Evolutionary conservation across 1,140 invertebrate genomes (phyloP), one percentile per base, ranked within the genome.

Genomic region (Scaptomyza montana): DNA sequence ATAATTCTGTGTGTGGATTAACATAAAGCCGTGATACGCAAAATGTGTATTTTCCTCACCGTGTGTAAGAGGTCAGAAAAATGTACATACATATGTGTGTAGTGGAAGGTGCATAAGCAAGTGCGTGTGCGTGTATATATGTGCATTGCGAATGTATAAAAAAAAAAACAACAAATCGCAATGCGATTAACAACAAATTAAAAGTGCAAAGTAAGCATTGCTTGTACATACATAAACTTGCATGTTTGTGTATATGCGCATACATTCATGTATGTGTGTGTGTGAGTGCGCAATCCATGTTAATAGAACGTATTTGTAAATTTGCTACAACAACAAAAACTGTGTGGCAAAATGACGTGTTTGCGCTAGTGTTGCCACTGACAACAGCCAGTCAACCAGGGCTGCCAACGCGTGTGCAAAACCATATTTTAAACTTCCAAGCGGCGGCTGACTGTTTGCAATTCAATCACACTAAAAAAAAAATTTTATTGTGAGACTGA

Each of bases 51-150:
- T 69, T 65, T 64, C 57, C 43, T 78, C 55, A 45, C 72, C 61
- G 72, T 72, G 74, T 75, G 73, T 60, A 77, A 67, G 79, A 82
- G 79, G 79, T 82, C 79, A 82, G 79, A 82, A 82, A 82, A 82
- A 82, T 78, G 79, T 82, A 82, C 79, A 82, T 77, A 75, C 56
- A 53, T 62, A 63, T 69, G 62, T 45, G 25, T 53, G 25, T 53
- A 70, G 60, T 54, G 19, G 67, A 63, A 63, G 67, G 51, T 70
- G 67, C 67, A 70, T 45, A 60, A 46, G 65, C 65, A 61, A 55
- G 59, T 51, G 68, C 16, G 46, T 47, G 51, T 33, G 63, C 33
- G 63, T 41, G 56, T 65, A 6, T 45, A 54, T 68, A 60, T 84
- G 76, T 67, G 61, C 53, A 45, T 62, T 76, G 71, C 67, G 67